Evolutionary conservation across 2,888 invertebrate genomes (phyloP), one percentile per base, ranked within the genome.

Genomic region (Polylopha cassiicola): DNA sequence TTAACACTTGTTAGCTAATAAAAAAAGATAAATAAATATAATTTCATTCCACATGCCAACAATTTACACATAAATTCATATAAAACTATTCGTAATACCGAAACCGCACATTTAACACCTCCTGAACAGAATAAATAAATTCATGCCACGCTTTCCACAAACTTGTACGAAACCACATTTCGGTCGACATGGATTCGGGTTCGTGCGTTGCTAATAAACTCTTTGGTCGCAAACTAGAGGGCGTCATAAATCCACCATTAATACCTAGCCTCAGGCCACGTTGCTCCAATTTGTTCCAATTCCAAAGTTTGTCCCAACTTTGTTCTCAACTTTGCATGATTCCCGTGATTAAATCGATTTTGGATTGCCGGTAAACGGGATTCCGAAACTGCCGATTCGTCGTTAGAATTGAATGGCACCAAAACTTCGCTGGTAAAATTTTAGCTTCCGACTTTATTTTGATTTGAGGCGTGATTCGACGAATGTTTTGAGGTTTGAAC

Each of bases 291-390:
- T 82, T 80, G 82, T 77, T 71, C 78, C 75, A 79, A 78, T 78
- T 71, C 63, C 66, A 53, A 78, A 81, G 67, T 81, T 78, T 63
- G 72, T 66, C 60, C 74, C 78, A 84, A 81, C 75, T 84, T 79
- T 75, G 69, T 68, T 62, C 54, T 58, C 58, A 76, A 82, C 70
- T 82, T 81, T 72, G 75, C 71, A 77, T 82, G 78, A 79, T 80
- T 80, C 69, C 70, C 61, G 77, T 81, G 79, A 82, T 82, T 82
- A 77, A 82, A 84, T 81, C 79, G 81, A 82, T 82, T 77, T 74
- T 69, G 63, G 71, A 79, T 80, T 77, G 79, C 76, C 73, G 70
- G 70, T 74, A 71, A 71, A 64, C 63, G 62, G 71, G 74, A 76
- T 73, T 71, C 62, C 62, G 53, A 76, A 76, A 77, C 77, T 74